Evolutionary conservation across 2,113 vertebrate genomes (phyloP), one percentile per base, ranked within the genome.

Genomic region (Cyphomyrus plagiostoma): DNA sequence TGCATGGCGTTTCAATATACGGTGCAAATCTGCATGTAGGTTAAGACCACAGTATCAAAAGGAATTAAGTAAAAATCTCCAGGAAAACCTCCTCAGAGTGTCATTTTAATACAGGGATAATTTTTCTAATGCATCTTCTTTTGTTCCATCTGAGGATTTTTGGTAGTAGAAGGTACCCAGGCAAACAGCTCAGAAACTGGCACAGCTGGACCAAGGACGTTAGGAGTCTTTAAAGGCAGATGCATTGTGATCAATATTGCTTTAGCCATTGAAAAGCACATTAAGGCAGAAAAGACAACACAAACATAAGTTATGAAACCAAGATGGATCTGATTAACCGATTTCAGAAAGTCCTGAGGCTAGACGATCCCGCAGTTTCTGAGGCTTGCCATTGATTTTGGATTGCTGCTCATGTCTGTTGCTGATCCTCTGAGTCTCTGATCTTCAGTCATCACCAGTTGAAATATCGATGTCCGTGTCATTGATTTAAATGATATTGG

Each of bases 191-290:
- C 48, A 15, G 21, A 86, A 86, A 50, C 21, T 0, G 5, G 39
- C 21, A 86, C 89, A 89, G 45, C 19, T 50, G n/a, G 19, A 86
- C 2, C 0, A 1, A 21, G 45, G n/a, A 11, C 48, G 1, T 15
- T 39, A 10, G 46, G 85, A 11, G 58, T 66, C 39, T 87, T 87
- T 46, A 90, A 74, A 90, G 83, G 74, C 30, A 13, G 87, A 74
- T 39, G 30, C 62, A 53, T 50, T 46, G 11, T 21, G 42, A 52
- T 86, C 56, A 86, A 23, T 50, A 50, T 62, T 4, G 42, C 66
- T 70, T n/a, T 46, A 66, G 53, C 26, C 35, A 19, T 19, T 23
- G 4, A 62, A 62, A 53, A 77, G 62, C 35, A 42, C 48, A 26
- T 53, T 21, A 46, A 62, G 66, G 8, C 62, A 87, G 46, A 45